A percentile compares a stretch with the other conserved stretches of the same genome.
These are phyloP conservation scores for Phallusia fumigata DNA, from an alignment of 23 tunicate genomes.

Conservation along the genomic window DNA sequence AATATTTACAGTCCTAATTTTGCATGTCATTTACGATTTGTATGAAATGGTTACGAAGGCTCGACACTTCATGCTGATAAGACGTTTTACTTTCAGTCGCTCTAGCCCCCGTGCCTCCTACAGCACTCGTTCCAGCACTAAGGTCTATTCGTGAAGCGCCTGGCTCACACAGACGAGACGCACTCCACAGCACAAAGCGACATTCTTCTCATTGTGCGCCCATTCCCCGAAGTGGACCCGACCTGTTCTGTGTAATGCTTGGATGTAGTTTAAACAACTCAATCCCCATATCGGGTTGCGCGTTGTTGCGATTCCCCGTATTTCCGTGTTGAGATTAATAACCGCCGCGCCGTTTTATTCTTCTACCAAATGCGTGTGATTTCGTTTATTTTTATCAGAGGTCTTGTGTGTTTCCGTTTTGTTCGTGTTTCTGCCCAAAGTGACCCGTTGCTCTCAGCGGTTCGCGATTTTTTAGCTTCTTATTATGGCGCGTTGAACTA, in stretches of 20 bases:
- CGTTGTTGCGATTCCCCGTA: neutral
- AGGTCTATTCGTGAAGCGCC: constrained; percentile 8
- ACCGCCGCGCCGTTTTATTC: neutral
- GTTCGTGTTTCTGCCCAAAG: constrained; percentile 7
- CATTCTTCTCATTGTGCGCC: constrained; percentile 4
- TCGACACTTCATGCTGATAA: too few relatives aligned
- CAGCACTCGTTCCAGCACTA: constrained; percentile 21
- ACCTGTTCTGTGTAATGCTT: neutral
- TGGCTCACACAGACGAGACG: neutral
- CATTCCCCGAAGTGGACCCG: neutral
- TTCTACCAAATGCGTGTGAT: neutral
- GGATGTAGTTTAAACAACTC: neutral
- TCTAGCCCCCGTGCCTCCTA: constrained; percentile 31
- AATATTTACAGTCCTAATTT: too few relatives aligned
- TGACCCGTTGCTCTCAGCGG: neutral
- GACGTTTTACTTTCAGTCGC: constrained; percentile 17
- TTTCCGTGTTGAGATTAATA: neutral
- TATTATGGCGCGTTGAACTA: neutral
- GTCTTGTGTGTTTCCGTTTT: neutral
- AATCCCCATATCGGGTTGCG: neutral
- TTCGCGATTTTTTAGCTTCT: neutral
- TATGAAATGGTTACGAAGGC: too few relatives aligned
- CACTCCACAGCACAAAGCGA: neutral
- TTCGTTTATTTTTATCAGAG: neutral
- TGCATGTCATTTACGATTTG: too few relatives aligned